phyloP scores from a whole-genome alignment of 2,797 vertebrate species.

The Heterohyrax brucei region DNA sequence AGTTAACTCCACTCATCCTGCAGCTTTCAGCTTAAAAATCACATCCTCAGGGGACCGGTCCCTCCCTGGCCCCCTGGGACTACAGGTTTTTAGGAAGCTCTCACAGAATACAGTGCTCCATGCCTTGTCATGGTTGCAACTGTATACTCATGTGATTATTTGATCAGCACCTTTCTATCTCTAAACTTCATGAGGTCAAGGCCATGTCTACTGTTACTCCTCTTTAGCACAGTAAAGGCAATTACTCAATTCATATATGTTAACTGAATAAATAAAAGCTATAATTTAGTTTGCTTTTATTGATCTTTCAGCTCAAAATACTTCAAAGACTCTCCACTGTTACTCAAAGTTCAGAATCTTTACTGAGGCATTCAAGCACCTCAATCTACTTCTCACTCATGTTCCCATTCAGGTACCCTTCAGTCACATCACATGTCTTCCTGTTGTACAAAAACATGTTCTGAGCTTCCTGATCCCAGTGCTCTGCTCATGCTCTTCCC shows the following conservation, averaged over 20 bases:
- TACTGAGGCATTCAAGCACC: not conserved
- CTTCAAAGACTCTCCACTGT: slow-evolving; percentile 17
- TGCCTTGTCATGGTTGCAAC: not conserved
- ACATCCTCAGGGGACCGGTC: not conserved
- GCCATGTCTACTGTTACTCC: slow-evolving; percentile 6
- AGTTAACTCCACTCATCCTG: not conserved
- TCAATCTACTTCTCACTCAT: not conserved
- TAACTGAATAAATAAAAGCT: slow-evolving; percentile 5
- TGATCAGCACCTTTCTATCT: slow-evolving; percentile 3
- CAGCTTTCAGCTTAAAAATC: not conserved
- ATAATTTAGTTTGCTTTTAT: too few species aligned
- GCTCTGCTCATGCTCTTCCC: not conserved
- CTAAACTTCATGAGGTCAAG: slow-evolving; percentile 10
- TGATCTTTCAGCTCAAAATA: slow-evolving; percentile 1
- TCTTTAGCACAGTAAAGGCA: not conserved
- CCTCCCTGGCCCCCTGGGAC: not conserved
- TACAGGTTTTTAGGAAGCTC: not conserved
- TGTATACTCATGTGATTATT: slow-evolving; percentile 26
- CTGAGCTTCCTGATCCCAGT: not conserved
- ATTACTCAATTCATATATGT: slow-evolving; percentile 12
- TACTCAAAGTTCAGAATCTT: slow-evolving; percentile 35
- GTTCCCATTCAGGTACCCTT: not conserved
- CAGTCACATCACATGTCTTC: not conserved
- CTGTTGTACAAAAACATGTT: not conserved
- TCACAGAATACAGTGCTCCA: not conserved